Base-by-base conservation (phyloP, 2,113 vertebrate genomes). In the Callocephalon fimbriatum region DNA sequence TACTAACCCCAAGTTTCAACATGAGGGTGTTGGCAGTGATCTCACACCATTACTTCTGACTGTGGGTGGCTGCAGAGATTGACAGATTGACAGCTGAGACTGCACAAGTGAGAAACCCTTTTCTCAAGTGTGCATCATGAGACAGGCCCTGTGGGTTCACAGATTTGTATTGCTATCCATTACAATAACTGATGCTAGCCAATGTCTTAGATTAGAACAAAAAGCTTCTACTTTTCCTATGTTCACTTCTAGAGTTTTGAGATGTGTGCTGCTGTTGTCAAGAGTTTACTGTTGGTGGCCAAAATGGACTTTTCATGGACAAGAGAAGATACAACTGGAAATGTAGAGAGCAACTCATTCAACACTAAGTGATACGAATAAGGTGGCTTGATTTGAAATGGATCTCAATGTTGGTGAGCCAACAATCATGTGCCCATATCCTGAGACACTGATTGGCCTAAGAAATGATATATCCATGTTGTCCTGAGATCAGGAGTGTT, bases 21-120 rank as follows among this genome's bases (percentile, higher is more conserved):
- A 11, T 56, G n/a, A 93, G 58, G 58, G 13, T 65, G 51, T 20
- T 79, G 77, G 73, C 0, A 0, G 35, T 68, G 88, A 56, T 81
- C 56, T 80, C 2, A 0, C 47, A 44, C 54, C 1, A 0, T 72
- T 87, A 14, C 23, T 77, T 89, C 86, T 85, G 83, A 53, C 50
- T 6, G 3, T 65, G 66, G 35, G 58, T 82, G 77, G 80, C 67
- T 88, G 66, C 66, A 87, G 72, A 75, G 45, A 68, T 38, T 67
- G 84, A 61, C 82, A 95, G 61, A 65, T 45, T 67, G 84, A 61
- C 82, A 95, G 61, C 29, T 80, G 72, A 75, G 59, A 54, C 15
- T 48, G 56, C 37, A 63, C 63, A 17, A 25, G 31, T 47, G 31
- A 80, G 65, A 88, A 90, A 42, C 31, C 40, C 18, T 94, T 14